Evolutionary conservation across 2,888 invertebrate species (phyloP).

Genomic region (Hecatera dysodea): DNA sequence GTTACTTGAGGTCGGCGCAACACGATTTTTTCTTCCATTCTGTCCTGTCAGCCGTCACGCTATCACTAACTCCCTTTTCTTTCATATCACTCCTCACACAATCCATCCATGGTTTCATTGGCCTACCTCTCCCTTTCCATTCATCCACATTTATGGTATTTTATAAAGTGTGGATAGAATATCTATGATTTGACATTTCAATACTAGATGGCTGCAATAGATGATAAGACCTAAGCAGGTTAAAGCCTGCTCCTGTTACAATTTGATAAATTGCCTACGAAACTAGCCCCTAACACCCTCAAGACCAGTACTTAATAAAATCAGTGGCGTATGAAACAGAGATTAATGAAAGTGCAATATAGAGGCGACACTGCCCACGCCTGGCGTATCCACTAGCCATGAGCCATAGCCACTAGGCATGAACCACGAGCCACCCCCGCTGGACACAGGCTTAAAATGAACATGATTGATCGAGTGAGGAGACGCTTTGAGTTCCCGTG

Average conservation of each 20-base stretch:
- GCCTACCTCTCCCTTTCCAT: no score
- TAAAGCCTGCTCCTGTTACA: no score
- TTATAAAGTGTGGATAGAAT: not conserved
- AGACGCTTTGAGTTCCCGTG: conserved; percentile 24
- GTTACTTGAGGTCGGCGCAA: no score
- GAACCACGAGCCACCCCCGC: conserved; percentile 6
- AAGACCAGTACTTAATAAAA: conserved; percentile 36
- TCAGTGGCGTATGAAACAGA: conserved; percentile 10
- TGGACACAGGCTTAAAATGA: conserved; percentile 45
- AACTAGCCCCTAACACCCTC: not conserved
- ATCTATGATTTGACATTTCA: not conserved
- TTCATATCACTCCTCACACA: no score
- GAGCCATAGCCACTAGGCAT: conserved; percentile 1
- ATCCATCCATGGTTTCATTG: no score
- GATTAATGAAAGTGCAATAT: conserved; percentile 50
- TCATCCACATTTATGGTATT: no score
- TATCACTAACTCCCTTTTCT: no score
- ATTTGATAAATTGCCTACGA: conserved; percentile 1
- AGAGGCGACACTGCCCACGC: conserved; percentile 27
- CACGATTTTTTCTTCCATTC: no score
- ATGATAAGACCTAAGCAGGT: not conserved
- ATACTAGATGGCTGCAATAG: conserved; percentile 43
- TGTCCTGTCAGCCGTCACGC: no score
- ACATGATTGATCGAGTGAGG: conserved; percentile 57
- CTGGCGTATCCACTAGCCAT: conserved; percentile 11